These are phyloP conservation scores for Synergus itoensis DNA, from an alignment of 2,888 invertebrate genomes.

Conservation along the genomic window DNA sequence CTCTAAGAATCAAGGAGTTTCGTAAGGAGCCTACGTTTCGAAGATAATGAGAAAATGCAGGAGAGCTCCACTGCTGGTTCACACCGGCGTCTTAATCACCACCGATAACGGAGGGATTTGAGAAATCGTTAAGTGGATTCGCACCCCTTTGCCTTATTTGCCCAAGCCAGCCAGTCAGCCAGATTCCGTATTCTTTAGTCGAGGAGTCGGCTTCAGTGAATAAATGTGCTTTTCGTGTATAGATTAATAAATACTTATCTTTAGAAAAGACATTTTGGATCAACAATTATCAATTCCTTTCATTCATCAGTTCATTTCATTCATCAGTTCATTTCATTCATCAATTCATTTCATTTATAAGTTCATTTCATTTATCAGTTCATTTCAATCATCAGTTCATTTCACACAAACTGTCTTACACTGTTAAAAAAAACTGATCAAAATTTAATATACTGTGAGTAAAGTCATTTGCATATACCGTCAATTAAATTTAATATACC, in stretches of 20 bases:
- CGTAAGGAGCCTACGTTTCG: conserved; percentile 33
- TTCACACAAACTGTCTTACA: not conserved
- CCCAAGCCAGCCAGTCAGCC: conserved; percentile 28
- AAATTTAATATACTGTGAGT: too few species aligned
- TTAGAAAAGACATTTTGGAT: conserved; percentile 3
- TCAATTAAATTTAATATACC: too few species aligned
- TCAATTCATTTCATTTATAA: not conserved
- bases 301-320: too few species aligned
- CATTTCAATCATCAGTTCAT: not conserved
- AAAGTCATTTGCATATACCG: too few species aligned
- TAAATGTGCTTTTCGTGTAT: conserved; percentile 30
- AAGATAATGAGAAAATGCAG: conserved; percentile 42
- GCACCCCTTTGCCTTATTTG: conserved; percentile 41
- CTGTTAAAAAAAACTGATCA: too few species aligned
- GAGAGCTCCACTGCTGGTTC: conserved; percentile 33
- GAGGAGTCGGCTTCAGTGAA: conserved; percentile 28
- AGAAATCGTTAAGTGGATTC: conserved; percentile 40
- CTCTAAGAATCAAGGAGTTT: conserved; percentile 27
- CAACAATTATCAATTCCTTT: not conserved
- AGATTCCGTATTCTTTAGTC: conserved; percentile 32
- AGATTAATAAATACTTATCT: conserved; percentile 15
- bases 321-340: too few species aligned
- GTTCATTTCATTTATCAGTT: too few species aligned
- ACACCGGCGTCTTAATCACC: conserved; percentile 39
- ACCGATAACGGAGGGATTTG: conserved; percentile 41